A percentile compares a stretch with the other conserved stretches of the same genome.
phyloP scores from a whole-genome alignment of 2,888 invertebrate species.

The Unio delphinus region DNA sequence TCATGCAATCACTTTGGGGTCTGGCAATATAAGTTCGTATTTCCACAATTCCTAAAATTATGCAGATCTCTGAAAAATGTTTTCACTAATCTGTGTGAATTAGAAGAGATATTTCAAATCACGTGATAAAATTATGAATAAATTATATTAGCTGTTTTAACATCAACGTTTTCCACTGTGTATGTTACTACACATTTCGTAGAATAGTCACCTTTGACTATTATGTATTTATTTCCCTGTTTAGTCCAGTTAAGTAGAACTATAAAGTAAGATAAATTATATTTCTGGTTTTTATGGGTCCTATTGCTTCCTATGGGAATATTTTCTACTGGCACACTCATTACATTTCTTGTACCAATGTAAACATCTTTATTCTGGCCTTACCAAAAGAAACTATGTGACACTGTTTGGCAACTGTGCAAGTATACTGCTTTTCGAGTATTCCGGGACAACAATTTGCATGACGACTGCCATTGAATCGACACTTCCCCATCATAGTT shows the following conservation, averaged over 20 bases:
- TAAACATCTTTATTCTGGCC: too few species aligned
- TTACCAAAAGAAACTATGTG: background rate
- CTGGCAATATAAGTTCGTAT: constrained; percentile 14
- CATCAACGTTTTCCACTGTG: constrained; percentile 5
- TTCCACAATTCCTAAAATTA: constrained; percentile 10
- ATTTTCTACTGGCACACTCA: too few species aligned
- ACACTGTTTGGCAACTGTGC: too few species aligned
- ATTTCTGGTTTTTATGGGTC: too few species aligned
- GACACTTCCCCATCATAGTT: too few species aligned
- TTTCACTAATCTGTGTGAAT: constrained; percentile 10
- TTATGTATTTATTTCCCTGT: constrained; percentile 3
- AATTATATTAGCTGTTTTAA: background rate
- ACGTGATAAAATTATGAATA: constrained; percentile 5
- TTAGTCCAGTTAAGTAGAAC: constrained; percentile 7
- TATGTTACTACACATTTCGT: constrained; percentile 5
- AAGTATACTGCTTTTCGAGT: too few species aligned
- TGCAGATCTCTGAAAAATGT: constrained; percentile 13
- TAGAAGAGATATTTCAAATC: constrained; percentile 2
- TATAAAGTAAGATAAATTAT: background rate
- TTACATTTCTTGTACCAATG: too few species aligned
- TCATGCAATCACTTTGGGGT: constrained; percentile 19
- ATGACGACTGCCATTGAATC: too few species aligned
- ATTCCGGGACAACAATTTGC: too few species aligned
- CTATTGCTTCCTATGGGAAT: too few species aligned
- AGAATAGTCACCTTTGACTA: constrained; percentile 6